Evolutionary conservation across 2,888 invertebrate genomes (phyloP).

Genomic region (Drosophila multiciliata): DNA sequence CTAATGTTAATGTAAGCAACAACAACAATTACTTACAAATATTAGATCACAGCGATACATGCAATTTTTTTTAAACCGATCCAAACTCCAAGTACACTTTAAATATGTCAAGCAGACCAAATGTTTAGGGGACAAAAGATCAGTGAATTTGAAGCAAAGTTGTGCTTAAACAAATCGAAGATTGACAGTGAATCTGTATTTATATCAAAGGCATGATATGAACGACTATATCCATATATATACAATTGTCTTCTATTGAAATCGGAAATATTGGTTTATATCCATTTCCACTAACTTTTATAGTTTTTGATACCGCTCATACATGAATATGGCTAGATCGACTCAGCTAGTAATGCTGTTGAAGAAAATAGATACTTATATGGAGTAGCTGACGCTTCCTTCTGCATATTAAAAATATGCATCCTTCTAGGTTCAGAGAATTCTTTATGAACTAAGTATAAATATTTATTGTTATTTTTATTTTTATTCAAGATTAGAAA

Average conservation of each 20-base stretch:
- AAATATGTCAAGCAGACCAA: background rate
- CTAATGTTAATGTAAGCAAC: slow-evolving; percentile 39
- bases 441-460: no score
- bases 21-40: slow-evolving; percentile 9
- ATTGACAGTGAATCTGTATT: background rate
- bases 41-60: slow-evolving; percentile 21
- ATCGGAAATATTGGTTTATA: no score
- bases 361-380: background rate
- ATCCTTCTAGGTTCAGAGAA: background rate
- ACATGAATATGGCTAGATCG: background rate
- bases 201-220: background rate
- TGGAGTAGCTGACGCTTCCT: background rate
- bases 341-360: background rate
- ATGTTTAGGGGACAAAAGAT: background rate
- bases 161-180: background rate
- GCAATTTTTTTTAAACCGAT: slow-evolving; percentile 15
- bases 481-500: background rate
- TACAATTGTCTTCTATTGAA: background rate
- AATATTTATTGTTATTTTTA: background rate
- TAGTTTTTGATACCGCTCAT: background rate
- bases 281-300: background rate
- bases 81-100: background rate
- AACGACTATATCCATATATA: background rate
- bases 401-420: background rate
- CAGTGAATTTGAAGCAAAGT: background rate